These are phyloP conservation scores for Syrphus vitripennis DNA, from an alignment of 2,888 invertebrate genomes.

Conservation along the genomic window DNA sequence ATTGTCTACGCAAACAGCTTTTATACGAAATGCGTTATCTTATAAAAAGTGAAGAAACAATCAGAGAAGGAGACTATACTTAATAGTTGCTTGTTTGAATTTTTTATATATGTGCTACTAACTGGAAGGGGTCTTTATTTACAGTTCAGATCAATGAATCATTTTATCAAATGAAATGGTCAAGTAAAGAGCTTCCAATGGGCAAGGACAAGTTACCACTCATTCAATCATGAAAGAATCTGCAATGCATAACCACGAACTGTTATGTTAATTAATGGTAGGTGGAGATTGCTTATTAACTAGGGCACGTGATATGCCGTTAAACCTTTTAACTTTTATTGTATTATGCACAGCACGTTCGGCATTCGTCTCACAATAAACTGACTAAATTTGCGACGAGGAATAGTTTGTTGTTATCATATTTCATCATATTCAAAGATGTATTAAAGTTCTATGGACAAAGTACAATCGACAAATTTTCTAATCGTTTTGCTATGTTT, in stretches of 20 bases:
- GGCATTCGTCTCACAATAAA: background rate
- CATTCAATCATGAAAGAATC: constrained; percentile 28
- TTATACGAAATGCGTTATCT: constrained; percentile 71
- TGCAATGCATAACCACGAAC: constrained; percentile 32
- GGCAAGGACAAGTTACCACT: constrained; percentile 40
- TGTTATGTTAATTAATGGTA: constrained; percentile 45
- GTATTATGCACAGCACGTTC: background rate
- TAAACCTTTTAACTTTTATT: background rate
- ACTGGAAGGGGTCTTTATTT: constrained; percentile 25
- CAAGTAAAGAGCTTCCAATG: constrained; percentile 1
- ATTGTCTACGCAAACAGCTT: constrained; percentile 41
- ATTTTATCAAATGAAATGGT: constrained; percentile 12
- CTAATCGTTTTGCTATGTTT: too few relatives aligned
- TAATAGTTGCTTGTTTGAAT: background rate
- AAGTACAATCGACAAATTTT: too few relatives aligned
- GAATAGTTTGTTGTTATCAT: background rate
- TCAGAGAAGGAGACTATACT: background rate
- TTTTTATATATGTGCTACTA: background rate
- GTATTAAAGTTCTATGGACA: too few relatives aligned
- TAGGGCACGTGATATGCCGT: constrained; percentile 38
- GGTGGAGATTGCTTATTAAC: constrained; percentile 32
- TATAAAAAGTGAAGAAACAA: constrained; percentile 58
- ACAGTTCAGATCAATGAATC: background rate
- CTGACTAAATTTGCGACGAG: background rate
- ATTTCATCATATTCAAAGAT: background rate